Percentiles rank a stretch among this genome's conserved stretches.
These are phyloP conservation scores for Limanda limanda DNA, from an alignment of 2,113 vertebrate species.

Conservation along the genomic window DNA sequence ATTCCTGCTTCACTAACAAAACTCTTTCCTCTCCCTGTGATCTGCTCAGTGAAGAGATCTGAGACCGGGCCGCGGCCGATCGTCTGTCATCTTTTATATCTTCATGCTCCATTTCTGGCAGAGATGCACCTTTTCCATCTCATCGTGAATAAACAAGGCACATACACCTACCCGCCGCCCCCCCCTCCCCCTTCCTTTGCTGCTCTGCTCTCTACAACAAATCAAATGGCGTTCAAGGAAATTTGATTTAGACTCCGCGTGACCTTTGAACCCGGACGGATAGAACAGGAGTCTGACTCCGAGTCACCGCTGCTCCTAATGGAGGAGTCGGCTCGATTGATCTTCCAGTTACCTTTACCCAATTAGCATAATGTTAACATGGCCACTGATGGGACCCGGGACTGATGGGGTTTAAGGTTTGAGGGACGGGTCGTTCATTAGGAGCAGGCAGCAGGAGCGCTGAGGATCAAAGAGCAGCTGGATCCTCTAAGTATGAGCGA, in stretches of 20 bases:
- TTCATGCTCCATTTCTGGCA: slow-evolving; percentile 28
- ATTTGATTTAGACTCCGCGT: slow-evolving; percentile 66
- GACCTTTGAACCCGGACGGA: slow-evolving; percentile 70
- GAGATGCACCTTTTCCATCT: slow-evolving; percentile 26
- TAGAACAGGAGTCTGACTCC: slow-evolving; percentile 48
- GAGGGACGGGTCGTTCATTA: slow-evolving; percentile 78
- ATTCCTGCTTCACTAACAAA: slow-evolving; percentile 15
- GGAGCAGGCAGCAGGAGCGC: slow-evolving; percentile 61
- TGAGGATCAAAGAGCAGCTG: slow-evolving; percentile 66
- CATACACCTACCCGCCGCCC: neutral
- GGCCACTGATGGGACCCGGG: slow-evolving; percentile 53
- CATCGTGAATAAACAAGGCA: slow-evolving; percentile 28
- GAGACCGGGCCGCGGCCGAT: slow-evolving; percentile 21
- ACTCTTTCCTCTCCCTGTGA: slow-evolving; percentile 50
- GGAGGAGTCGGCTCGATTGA: slow-evolving; percentile 60
- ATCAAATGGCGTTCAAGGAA: slow-evolving; percentile 65
- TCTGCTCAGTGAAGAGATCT: slow-evolving; percentile 44
- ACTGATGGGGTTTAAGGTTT: slow-evolving; percentile 68
- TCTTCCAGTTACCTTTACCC: slow-evolving; percentile 70
- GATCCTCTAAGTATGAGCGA: slow-evolving; percentile 73
- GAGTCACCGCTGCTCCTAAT: slow-evolving; percentile 52
- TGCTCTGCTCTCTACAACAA: slow-evolving; percentile 25
- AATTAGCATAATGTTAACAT: slow-evolving; percentile 82
- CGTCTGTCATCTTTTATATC: slow-evolving; percentile 53
- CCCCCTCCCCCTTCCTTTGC: neutral